A percentile compares a stretch with the other conserved stretches of the same genome.
Conservation (phyloP, 1,140 invertebrate genomes). For the Bombus affinis region DNA sequence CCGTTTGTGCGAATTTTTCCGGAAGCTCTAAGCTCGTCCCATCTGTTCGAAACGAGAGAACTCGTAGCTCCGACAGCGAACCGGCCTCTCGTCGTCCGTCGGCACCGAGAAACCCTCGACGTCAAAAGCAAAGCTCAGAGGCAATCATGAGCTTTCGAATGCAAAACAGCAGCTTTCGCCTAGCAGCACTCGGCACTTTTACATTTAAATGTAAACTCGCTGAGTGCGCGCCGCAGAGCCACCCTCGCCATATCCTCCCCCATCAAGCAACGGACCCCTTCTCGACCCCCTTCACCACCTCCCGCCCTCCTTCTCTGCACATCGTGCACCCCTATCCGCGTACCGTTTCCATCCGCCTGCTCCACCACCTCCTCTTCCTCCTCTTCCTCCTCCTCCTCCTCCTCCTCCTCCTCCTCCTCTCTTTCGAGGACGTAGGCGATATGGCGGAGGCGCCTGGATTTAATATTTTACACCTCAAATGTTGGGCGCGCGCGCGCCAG, state of each 20-base stretch:
- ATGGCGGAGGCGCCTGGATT: constrained; percentile 74
- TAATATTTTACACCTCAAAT: constrained; percentile 83
- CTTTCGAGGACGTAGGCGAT: constrained; percentile 64
- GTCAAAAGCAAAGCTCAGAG: constrained; percentile 83
- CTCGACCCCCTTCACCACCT: constrained; percentile 28
- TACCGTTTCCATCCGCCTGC: constrained; percentile 20
- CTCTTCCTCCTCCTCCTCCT: not conserved
- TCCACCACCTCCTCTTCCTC: constrained; percentile 5
- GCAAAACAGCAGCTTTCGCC: constrained; percentile 82
- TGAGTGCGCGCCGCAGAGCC: constrained; percentile 75
- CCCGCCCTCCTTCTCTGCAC: not conserved
- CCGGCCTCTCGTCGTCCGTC: constrained; percentile 46
- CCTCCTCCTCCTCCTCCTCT: constrained; percentile 32
- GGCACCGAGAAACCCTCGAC: constrained; percentile 65
- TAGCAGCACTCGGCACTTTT: constrained; percentile 79
- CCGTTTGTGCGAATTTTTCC: constrained; percentile 45
- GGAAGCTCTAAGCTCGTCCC: constrained; percentile 33
- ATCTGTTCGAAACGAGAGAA: constrained; percentile 48
- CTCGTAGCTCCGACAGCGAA: constrained; percentile 33
- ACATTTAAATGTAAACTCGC: constrained; percentile 84
- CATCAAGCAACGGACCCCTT: constrained; percentile 53
- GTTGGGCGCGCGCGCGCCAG: constrained; percentile 63
- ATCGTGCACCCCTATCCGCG: constrained; percentile 13
- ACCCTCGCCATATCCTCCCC: constrained; percentile 63
- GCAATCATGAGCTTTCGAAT: constrained; percentile 84